A percentile compares a stretch with the other conserved stretches of the same genome.
These are phyloP conservation scores for Nibea albiflora DNA, from an alignment of 2,113 vertebrate genomes.

Conservation along the genomic window DNA sequence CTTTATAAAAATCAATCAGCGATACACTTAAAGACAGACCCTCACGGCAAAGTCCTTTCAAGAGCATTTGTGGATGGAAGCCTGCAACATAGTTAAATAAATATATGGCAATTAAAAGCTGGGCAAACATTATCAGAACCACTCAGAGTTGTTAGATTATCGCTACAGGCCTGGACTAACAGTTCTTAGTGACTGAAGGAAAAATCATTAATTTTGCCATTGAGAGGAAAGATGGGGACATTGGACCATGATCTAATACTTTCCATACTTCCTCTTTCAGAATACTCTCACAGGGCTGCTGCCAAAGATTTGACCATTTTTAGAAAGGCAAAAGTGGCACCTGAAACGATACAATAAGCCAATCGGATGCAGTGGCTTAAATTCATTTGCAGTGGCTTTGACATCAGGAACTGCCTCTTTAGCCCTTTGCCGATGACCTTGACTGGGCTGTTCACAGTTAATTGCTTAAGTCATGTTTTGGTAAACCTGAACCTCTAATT, in stretches of 20 bases:
- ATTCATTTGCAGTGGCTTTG: slow-evolving; percentile 67
- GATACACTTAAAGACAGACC: slow-evolving; percentile 12
- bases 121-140: background rate
- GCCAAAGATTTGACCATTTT: slow-evolving; percentile 61
- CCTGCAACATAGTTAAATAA: background rate
- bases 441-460: slow-evolving; percentile 65
- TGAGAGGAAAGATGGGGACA: slow-evolving; percentile 43
- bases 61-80: background rate
- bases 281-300: slow-evolving; percentile 39
- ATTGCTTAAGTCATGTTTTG: slow-evolving; percentile 81
- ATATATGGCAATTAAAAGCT: background rate
- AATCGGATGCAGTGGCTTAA: slow-evolving; percentile 59
- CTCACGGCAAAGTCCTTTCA: slow-evolving; percentile 4
- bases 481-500: slow-evolving; percentile 80
- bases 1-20: slow-evolving; percentile 2
- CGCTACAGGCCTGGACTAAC: slow-evolving; percentile 20
- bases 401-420: slow-evolving; percentile 60
- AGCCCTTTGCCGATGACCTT: slow-evolving; percentile 58
- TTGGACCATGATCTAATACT: slow-evolving; percentile 64
- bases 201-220: slow-evolving; percentile 56
- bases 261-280: slow-evolving; percentile 68
- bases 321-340: slow-evolving; percentile 60
- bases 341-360: slow-evolving; percentile 60
- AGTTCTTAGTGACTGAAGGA: slow-evolving; percentile 31
- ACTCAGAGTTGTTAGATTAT: slow-evolving; percentile 30